Evolutionary conservation across 2,113 vertebrate genomes (phyloP).

Genomic region (Dromas ardeola): DNA sequence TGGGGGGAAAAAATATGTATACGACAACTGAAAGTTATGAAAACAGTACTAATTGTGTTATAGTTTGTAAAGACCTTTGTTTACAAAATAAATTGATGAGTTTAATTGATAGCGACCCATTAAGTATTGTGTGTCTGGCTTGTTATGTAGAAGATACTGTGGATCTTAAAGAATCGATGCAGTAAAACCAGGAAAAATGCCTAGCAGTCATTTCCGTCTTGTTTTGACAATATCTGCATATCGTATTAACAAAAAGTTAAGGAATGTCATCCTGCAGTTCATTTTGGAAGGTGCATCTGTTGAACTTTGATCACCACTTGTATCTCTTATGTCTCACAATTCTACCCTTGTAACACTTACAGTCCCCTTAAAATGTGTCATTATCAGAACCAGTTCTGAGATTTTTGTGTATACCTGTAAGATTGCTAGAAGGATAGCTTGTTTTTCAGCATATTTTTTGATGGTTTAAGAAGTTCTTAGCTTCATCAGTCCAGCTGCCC

Average conservation of each 20-base stretch:
- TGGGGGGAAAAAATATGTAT: neutral
- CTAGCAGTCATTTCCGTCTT: neutral
- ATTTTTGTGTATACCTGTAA: neutral
- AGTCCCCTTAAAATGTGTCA: neutral
- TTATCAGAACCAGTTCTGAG: neutral
- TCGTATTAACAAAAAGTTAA: neutral
- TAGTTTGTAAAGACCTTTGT: neutral
- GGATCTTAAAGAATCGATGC: neutral
- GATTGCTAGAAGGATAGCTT: neutral
- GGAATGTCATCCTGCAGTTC: neutral
- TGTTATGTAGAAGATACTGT: neutral
- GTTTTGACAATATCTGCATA: neutral
- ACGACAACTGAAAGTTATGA: neutral
- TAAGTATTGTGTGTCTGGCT: neutral
- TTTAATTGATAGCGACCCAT: neutral
- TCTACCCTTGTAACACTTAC: neutral
- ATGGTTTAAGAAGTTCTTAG: neutral
- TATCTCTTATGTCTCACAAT: fast-evolving
- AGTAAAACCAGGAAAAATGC: neutral
- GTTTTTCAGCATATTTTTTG: neutral
- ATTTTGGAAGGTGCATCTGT: neutral
- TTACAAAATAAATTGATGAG: neutral
- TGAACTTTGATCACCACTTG: neutral
- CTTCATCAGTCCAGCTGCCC: neutral
- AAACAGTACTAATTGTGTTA: neutral